Evolutionary conservation across 2,888 invertebrate species (phyloP).

Genomic region (Lithophane leautieri): DNA sequence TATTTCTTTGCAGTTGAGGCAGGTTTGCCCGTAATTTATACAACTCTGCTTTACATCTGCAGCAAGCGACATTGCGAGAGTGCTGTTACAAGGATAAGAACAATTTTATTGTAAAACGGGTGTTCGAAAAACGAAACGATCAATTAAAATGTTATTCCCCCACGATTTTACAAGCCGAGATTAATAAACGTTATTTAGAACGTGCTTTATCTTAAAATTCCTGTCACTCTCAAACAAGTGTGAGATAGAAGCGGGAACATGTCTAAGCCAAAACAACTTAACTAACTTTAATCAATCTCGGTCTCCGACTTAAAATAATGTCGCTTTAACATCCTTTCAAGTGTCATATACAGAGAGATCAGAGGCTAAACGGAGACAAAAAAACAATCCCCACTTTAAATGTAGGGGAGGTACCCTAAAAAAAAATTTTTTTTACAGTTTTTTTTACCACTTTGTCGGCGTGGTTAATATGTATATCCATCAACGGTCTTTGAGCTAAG

Average conservation of each 20-base stretch:
- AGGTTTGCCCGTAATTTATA: background rate
- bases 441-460: too few relatives aligned
- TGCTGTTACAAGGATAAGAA: background rate
- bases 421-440: too few relatives aligned
- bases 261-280: background rate
- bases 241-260: background rate
- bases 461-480: too few relatives aligned
- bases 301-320: background rate
- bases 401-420: too few relatives aligned
- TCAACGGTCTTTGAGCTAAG: too few relatives aligned
- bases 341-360: background rate
- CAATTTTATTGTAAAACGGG: background rate
- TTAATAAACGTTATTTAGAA: background rate
- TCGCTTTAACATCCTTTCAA: background rate
- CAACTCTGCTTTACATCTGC: background rate
- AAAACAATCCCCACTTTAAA: too few relatives aligned
- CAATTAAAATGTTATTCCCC: background rate
- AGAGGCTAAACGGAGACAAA: background rate
- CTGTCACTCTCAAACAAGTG: background rate
- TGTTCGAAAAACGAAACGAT: background rate
- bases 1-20: background rate
- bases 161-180: background rate
- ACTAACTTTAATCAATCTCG: background rate
- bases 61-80: slow-evolving; percentile 10
- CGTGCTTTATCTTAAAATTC: too few relatives aligned